A percentile compares a stretch with the other conserved stretches of the same genome.
Evolutionary conservation across 2,888 invertebrate genomes (phyloP).

Genomic region (Baronia brevicornis): DNA sequence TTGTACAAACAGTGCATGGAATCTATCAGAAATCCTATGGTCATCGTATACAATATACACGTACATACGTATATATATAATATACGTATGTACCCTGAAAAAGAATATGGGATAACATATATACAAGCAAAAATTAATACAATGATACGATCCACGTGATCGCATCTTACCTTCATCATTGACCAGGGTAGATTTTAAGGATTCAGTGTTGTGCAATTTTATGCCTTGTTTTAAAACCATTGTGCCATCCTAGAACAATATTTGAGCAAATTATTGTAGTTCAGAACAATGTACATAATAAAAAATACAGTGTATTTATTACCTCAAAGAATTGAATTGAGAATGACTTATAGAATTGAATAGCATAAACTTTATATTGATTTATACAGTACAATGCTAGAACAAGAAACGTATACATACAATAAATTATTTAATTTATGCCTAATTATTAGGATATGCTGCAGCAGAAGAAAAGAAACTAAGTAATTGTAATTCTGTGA

Average conservation of each 20-base stretch:
- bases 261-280: neutral
- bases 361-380: neutral
- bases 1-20: too few species aligned
- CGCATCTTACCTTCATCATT: slow-evolving; percentile 36
- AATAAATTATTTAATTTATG: too few species aligned
- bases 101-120: neutral
- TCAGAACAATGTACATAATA: neutral
- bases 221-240: slow-evolving; percentile 69
- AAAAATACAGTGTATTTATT: neutral
- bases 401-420: too few species aligned
- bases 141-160: slow-evolving; percentile 1
- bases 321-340: too few species aligned
- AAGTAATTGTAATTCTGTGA: too few species aligned
- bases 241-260: slow-evolving; percentile 55
- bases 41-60: too few species aligned
- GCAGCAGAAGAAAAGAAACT: too few species aligned
- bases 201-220: slow-evolving; percentile 48
- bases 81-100: neutral
- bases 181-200: slow-evolving; percentile 38
- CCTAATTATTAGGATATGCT: too few species aligned
- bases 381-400: neutral
- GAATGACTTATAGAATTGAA: too few species aligned
- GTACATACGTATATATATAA: too few species aligned
- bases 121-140: neutral
- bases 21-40: too few species aligned